Base-by-base conservation (phyloP, 2,113 vertebrate species). In the Fregetta grallaria region DNA sequence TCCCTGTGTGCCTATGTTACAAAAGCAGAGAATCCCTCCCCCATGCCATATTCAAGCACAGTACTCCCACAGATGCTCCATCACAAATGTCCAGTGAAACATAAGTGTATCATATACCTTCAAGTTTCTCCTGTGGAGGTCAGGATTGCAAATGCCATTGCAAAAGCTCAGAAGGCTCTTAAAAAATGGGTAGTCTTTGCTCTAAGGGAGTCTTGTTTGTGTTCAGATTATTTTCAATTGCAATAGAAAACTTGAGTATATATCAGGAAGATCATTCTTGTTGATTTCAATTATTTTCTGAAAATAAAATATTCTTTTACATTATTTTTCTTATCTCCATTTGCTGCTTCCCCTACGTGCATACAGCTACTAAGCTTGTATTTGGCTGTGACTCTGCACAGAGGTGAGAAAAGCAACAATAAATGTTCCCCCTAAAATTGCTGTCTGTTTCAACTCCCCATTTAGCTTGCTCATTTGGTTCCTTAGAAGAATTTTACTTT, bases 321-420 rank as follows among this genome's bases (percentile, higher is more conserved):
- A 11, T 70, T 62, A n/a, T 90, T 86, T 93, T 62, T 74, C 50
- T 91, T 90, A 73, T 82, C 50, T 88, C 67, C 21, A 21, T 50
- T 90, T 93, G 77, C 77, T 93, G 73, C 84, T 74, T 65, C 32
- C 45, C 32, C 32, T 73, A 18, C 14, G 6, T 50, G 38, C 59
- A 29, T 79, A 40, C 53, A 90, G 53, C 58, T 96, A 17, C 26
- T 56, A 18, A 72, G 76, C 58, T 76, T 94, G 47, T 88, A 32
- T 93, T 91, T 90, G 81, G 36, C 81, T 89, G 56, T 88, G 81
- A 78, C 38, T 85, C 90, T 85, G 49, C 74, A 78, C 40, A 74
- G 75, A 94, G 83, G 76, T 86, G 92, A 96, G 92, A 89, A 88
- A 95, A 94, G 50, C 36, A 42, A 36, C 45, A 58, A 6, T 62